Evolutionary conservation across 2,113 vertebrate genomes (phyloP).

Genomic region (Rhodinocichla rosea): DNA sequence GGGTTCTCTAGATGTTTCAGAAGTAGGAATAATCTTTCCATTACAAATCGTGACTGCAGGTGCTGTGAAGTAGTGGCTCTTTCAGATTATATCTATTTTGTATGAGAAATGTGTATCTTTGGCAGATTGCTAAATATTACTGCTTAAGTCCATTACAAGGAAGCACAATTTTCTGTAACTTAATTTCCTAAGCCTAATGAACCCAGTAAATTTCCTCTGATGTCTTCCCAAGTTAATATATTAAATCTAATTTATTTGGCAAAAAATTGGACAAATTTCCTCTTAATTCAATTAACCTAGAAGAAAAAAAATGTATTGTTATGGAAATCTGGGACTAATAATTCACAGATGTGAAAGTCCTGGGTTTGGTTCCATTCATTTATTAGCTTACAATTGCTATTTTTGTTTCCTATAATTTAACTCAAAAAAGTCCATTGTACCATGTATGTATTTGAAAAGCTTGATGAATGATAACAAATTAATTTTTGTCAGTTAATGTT

Average conservation of each 20-base stretch:
- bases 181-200: slow-evolving; percentile 83
- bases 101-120: slow-evolving; percentile 69
- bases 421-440: not conserved
- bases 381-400: not conserved
- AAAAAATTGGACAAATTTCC: slow-evolving; percentile 68
- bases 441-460: not conserved
- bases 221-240: slow-evolving; percentile 77
- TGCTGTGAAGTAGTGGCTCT: not conserved
- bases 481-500: not conserved
- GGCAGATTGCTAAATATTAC: slow-evolving; percentile 71
- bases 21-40: not conserved
- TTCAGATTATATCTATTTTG: slow-evolving; percentile 51
- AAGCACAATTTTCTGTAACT: slow-evolving; percentile 76
- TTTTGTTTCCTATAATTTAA: slow-evolving; percentile 7
- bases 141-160: slow-evolving; percentile 75
- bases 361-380: slow-evolving; percentile 37
- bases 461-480: not conserved
- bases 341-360: slow-evolving; percentile 40
- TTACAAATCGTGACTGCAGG: not conserved
- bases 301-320: slow-evolving; percentile 65
- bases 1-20: not conserved
- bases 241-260: slow-evolving; percentile 77
- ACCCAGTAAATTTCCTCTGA: slow-evolving; percentile 78
- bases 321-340: slow-evolving; percentile 68
- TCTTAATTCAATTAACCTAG: slow-evolving; percentile 74